These are phyloP conservation scores for Corythaeola cristata DNA, from an alignment of 2,113 vertebrate species.

Conservation along the genomic window DNA sequence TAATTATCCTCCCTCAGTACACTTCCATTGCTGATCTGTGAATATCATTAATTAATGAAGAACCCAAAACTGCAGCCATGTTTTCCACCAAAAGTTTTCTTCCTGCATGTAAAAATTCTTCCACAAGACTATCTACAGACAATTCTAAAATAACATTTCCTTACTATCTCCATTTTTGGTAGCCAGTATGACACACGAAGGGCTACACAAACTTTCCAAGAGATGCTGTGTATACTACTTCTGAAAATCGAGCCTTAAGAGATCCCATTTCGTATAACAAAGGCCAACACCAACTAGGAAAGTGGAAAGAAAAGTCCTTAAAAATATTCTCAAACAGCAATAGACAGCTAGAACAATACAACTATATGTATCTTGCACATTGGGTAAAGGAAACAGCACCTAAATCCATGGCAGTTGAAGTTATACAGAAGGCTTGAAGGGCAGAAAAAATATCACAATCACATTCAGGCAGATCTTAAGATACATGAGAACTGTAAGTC, in stretches of 20 bases:
- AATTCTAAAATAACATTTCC: not conserved
- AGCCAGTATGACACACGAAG: not conserved
- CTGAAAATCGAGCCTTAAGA: not conserved
- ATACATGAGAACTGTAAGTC: not conserved
- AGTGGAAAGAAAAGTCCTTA: not conserved
- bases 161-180: not conserved
- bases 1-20: not conserved
- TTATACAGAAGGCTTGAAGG: not conserved
- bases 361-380: not conserved
- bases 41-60: not conserved
- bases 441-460: not conserved
- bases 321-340: not conserved
- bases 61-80: not conserved
- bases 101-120: not conserved
- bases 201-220: not conserved
- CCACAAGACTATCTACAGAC: not conserved
- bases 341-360: not conserved
- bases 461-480: not conserved
- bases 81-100: not conserved
- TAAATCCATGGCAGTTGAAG: not conserved
- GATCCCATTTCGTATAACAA: not conserved
- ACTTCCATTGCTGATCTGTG: not conserved
- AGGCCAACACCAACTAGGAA: not conserved
- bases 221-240: not conserved
- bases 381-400: not conserved